Evolutionary conservation across 1,140 invertebrate genomes (phyloP), one percentile per base, ranked within the genome.

Genomic region (Doryteuthis pealeii): DNA sequence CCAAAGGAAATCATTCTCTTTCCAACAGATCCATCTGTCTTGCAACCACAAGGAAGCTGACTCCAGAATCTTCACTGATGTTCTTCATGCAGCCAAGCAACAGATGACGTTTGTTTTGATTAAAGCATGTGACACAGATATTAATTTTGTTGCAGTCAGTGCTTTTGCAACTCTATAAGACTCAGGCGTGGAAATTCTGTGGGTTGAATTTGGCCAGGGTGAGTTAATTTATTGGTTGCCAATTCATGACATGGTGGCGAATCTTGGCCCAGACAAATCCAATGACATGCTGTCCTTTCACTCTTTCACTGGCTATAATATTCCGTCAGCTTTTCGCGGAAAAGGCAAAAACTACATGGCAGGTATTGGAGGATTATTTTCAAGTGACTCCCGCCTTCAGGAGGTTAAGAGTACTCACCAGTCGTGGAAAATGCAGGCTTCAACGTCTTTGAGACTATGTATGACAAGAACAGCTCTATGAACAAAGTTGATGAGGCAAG

Each of bases 221-320:
- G 4, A 40, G 35, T 40, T 10, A 3, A 40, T 40, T 40, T 5
- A 10, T 5, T 40, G 35, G 35, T 40, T 40, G 4, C 35, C 35
- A 40, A 40, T 70, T 10, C 75, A 22, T 40, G 35, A 40, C 35
- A 5, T 40, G 35, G 35, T 10, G 10, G 10, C 10, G 35, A 40
- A 40, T 10, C 18, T 80, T 1, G 67, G 67, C 2, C 73, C 32
- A 15, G 79, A 77, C 18, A 80, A 75, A 67, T 45, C 35, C 31
- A 76, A 68, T n/a, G 80, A 77, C 28, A 70, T 80, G 1, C 71
- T 73, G 4, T 81, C 69, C 70, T 81, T 80, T 66, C 78, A n/a
- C n/a, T n/a, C n/a, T 26, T 35, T 35, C 33, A 70, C 10, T 40
- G 28, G 30, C 8, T 31, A 8, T 2, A 22, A n/a, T 6, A 28